Evolutionary conservation across 37 sponge, comb jelly and placozoan species (phyloP).

Genomic region (Chondrilla cf. caribensis): DNA sequence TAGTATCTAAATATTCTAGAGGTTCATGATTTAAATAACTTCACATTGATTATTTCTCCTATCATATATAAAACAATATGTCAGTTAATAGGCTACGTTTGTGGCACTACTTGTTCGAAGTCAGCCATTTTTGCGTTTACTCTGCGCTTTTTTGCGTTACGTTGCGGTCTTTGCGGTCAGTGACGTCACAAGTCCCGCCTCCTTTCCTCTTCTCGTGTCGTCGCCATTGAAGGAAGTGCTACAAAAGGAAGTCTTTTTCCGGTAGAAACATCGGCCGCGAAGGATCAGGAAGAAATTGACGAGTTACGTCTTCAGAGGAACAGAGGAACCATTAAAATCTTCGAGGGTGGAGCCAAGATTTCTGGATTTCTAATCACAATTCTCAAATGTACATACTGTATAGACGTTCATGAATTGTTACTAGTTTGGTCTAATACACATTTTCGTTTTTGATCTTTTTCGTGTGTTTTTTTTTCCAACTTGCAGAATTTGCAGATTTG

Average conservation of each 20-base stretch:
- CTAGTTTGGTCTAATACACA: too few relatives aligned
- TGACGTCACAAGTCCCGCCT: constrained; percentile 15
- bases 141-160: too few relatives aligned
- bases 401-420: too few relatives aligned
- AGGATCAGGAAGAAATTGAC: constrained; percentile 5
- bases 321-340: constrained; percentile 9
- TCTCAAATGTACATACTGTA: too few relatives aligned
- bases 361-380: too few relatives aligned
- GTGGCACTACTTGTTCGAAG: background rate
- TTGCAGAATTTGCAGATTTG: constrained; percentile 3
- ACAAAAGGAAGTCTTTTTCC: constrained; percentile 22
- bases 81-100: background rate
- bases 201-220: background rate
- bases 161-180: background rate
- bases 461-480: too few relatives aligned
- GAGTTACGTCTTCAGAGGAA: constrained; percentile 2
- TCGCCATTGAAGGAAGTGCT: background rate
- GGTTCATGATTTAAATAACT: background rate
- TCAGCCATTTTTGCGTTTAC: background rate
- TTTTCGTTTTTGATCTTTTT: too few relatives aligned
- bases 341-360: background rate
- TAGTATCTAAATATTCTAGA: background rate
- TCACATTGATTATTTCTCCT: background rate
- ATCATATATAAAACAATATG: background rate
- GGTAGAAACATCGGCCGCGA: constrained; percentile 6